Evolutionary conservation across 2,797 vertebrate species (phyloP).

Genomic region (Cossypha dichroa): DNA sequence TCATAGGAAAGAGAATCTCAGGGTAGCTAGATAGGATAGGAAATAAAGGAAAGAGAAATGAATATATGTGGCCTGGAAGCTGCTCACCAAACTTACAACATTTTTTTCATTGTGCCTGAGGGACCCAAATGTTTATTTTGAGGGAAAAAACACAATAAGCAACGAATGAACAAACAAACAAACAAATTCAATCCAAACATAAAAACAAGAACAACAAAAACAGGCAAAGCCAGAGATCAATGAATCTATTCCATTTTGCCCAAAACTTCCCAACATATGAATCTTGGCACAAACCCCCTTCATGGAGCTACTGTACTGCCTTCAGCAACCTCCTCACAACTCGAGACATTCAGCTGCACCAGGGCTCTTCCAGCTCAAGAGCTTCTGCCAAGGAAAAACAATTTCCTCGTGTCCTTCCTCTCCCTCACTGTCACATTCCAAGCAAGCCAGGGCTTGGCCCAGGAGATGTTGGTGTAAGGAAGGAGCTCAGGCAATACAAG

Average conservation of each 20-base stretch:
- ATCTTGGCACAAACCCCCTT: background rate
- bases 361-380: background rate
- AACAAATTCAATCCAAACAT: too few species aligned
- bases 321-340: background rate
- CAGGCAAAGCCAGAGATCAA: background rate
- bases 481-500: background rate
- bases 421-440: background rate
- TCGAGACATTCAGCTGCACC: background rate
- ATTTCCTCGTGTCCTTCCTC: background rate
- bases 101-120: background rate
- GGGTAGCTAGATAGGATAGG: background rate
- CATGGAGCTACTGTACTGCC: background rate
- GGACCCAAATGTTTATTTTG: background rate
- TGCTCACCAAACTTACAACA: background rate
- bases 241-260: background rate
- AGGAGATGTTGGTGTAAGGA: background rate
- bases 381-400: background rate
- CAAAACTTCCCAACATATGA: background rate
- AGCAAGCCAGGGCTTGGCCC: background rate
- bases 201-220: background rate
- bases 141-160: rapidly evolving
- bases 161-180: too few species aligned
- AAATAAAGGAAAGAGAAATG: background rate
- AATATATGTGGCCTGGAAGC: rapidly evolving
- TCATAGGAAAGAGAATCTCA: background rate